phyloP scores from a whole-genome alignment of 2,797 vertebrate species.

The Paratrypauchen microcephalus region DNA sequence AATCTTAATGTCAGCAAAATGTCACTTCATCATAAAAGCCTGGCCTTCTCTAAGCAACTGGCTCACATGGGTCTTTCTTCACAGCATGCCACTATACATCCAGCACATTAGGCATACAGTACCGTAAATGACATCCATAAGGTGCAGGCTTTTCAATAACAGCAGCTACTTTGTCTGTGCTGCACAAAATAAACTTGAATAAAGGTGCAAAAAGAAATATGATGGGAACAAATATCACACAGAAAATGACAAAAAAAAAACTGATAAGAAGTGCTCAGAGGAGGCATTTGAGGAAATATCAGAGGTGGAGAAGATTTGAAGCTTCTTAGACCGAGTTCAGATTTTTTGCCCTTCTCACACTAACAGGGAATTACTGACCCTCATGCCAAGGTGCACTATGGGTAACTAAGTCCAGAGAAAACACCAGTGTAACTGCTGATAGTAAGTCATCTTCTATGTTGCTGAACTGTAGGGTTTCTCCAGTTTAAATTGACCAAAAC shows the following conservation, averaged over 20 bases:
- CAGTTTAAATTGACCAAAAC: conserved; percentile 91
- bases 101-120: conserved; percentile 72
- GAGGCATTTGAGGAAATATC: conserved; percentile 17
- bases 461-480: conserved; percentile 93
- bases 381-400: conserved; percentile 85
- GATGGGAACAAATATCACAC: conserved; percentile 7
- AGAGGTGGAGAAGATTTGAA: conserved; percentile 19
- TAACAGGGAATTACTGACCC: conserved; percentile 90
- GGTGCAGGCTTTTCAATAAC: conserved; percentile 55
- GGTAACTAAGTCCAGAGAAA: conserved; percentile 87
- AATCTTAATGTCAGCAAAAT: conserved; percentile 86
- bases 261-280: conserved; percentile 19
- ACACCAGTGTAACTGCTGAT: conserved; percentile 88
- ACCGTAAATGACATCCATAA: conserved; percentile 71
- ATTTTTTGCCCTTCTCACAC: conserved; percentile 89
- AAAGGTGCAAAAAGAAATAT: conserved; percentile 14
- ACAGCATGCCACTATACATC: conserved; percentile 79
- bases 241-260: conserved; percentile 26
- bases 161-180: conserved; percentile 27
- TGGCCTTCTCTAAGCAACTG: conserved; percentile 68
- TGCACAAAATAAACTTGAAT: conserved; percentile 15
- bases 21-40: conserved; percentile 84
- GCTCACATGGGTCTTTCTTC: conserved; percentile 67
- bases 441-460: conserved; percentile 89
- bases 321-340: conserved; percentile 77